phyloP scores from a whole-genome alignment of 2,113 vertebrate genomes.

The Orientallactaga bullata region DNA sequence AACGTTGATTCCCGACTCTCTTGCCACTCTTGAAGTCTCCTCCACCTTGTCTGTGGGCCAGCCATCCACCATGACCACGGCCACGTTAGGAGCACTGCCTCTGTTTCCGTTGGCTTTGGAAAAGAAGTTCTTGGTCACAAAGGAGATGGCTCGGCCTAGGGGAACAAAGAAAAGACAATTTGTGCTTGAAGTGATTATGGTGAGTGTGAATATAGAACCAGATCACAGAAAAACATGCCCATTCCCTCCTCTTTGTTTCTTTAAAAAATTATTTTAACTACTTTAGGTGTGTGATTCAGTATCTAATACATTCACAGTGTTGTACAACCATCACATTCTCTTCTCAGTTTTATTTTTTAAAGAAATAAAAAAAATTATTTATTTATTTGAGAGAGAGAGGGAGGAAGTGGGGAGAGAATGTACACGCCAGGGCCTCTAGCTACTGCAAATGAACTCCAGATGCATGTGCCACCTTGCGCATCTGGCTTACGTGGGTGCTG shows the following conservation, averaged over 20 bases:
- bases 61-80: constrained; percentile 95
- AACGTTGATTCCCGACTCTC: constrained; percentile 98
- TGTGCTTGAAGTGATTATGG: background rate
- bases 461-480: too few species aligned
- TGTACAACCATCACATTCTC: background rate
- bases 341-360: background rate
- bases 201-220: background rate
- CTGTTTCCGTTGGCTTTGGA: constrained; percentile 95
- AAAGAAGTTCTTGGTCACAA: constrained; percentile 96
- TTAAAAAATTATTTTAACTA: background rate
- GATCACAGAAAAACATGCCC: background rate
- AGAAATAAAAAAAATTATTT: too few species aligned
- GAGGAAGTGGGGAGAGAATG: too few species aligned
- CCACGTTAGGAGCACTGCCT: constrained; percentile 94
- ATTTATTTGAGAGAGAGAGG: too few species aligned
- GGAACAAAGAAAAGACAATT: background rate
- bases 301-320: background rate
- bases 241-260: background rate
- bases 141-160: constrained; percentile 95
- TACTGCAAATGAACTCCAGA: too few species aligned
- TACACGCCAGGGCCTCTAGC: too few species aligned
- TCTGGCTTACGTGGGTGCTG: too few species aligned
- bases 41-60: constrained; percentile 98
- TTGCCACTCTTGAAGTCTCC: constrained; percentile 94
- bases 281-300: background rate